phyloP scores from a whole-genome alignment of 2,797 vertebrate genomes.

The Microchirus variegatus region DNA sequence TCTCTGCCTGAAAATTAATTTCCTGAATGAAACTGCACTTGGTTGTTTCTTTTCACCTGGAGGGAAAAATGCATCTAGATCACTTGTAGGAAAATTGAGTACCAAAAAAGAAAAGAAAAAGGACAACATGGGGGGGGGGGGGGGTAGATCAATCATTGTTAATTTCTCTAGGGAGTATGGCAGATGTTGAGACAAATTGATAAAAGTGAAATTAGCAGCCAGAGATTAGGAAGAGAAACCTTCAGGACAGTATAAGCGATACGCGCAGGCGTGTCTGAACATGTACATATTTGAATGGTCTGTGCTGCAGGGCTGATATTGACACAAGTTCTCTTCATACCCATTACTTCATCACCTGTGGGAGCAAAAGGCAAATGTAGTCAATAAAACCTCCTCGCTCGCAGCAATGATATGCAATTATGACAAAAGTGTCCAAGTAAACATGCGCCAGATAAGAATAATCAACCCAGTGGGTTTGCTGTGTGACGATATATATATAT shows the following conservation, averaged over 20 bases:
- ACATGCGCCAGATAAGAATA: not conserved
- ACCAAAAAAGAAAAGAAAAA: not conserved
- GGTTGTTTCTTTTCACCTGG: constrained; percentile 42
- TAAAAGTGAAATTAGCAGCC: constrained; percentile 37
- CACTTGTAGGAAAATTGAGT: constrained; percentile 27
- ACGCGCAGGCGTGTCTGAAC: constrained; percentile 1
- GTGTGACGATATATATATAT: not conserved
- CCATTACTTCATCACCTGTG: constrained; percentile 16
- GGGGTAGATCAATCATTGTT: constrained; percentile 50
- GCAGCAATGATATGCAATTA: constrained; percentile 20
- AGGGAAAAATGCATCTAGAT: constrained; percentile 29
- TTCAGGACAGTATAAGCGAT: constrained; percentile 1
- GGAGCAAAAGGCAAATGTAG: not conserved
- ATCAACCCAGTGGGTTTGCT: constrained; percentile 7
- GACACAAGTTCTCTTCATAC: not conserved
- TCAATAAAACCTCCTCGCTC: constrained; percentile 20
- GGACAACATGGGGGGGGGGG: constrained; percentile 20
- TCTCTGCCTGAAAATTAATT: constrained; percentile 45
- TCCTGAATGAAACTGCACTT: constrained; percentile 31
- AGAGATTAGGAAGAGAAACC: constrained; percentile 5
- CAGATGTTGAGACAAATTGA: constrained; percentile 19
- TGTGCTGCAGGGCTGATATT: not conserved
- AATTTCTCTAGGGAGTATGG: constrained; percentile 49
- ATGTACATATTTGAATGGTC: not conserved
- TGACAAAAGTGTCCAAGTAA: constrained; percentile 15